These are phyloP conservation scores for Anarsia innoxiella DNA, from an alignment of 2,888 invertebrate genomes.

Conservation along the genomic window DNA sequence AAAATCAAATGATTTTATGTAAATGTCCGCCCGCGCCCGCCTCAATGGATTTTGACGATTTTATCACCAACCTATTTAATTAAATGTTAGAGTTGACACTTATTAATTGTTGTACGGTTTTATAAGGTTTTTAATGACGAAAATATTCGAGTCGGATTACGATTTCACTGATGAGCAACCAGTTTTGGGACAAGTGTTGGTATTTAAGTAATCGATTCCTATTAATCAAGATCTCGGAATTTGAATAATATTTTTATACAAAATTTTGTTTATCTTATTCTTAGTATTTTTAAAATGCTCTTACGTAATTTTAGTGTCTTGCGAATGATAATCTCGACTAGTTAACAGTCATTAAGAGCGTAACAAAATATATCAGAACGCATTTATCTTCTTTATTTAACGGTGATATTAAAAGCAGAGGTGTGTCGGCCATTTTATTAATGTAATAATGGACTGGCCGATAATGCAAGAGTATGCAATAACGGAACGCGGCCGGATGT, in stretches of 20 bases:
- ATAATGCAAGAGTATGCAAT: constrained; percentile 48
- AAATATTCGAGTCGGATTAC: constrained; percentile 41
- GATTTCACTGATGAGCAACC: constrained; percentile 49
- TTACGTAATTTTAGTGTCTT: background rate
- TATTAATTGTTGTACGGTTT: constrained; percentile 58
- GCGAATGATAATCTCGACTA: background rate
- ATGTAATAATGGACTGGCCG: constrained; percentile 29
- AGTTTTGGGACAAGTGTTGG: constrained; percentile 51
- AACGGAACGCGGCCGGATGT: constrained; percentile 69
- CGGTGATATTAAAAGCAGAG: background rate
- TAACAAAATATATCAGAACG: background rate
- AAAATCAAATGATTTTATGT: constrained; percentile 15
- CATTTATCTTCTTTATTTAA: background rate
- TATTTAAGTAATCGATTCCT: constrained; percentile 49
- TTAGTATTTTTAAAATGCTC: background rate
- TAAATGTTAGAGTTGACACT: constrained; percentile 62
- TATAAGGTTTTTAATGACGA: constrained; percentile 52
- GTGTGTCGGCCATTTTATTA: constrained; percentile 2
- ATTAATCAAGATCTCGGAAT: constrained; percentile 38
- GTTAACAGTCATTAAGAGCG: background rate
- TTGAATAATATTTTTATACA: constrained; percentile 1
- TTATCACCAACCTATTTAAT: constrained; percentile 49
- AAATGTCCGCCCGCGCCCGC: constrained; percentile 14
- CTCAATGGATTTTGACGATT: constrained; percentile 33
- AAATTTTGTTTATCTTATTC: constrained; percentile 5